These are phyloP conservation scores for Ptychoptera albimana DNA, from an alignment of 2,888 invertebrate species.

Conservation along the genomic window DNA sequence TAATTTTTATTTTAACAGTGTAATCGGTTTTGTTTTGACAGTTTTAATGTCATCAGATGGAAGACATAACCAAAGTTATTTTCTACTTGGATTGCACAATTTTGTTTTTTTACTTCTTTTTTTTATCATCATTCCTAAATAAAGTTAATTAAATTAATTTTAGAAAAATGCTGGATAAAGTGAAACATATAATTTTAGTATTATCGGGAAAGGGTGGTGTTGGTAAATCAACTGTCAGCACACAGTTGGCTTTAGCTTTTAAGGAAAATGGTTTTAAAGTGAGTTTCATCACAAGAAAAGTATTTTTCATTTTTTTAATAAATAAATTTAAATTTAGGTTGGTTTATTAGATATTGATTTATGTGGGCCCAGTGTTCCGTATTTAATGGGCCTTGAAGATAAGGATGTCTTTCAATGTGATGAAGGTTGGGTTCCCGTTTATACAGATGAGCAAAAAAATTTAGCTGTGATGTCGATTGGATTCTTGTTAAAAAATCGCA, in stretches of 20 bases:
- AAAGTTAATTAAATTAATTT: too few relatives aligned
- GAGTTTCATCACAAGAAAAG: constrained; percentile 12
- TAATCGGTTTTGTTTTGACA: too few relatives aligned
- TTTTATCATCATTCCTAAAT: too few relatives aligned
- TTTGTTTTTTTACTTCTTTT: too few relatives aligned
- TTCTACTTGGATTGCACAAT: too few relatives aligned
- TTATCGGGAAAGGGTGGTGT: constrained; percentile 98
- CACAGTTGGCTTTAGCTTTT: constrained; percentile 77
- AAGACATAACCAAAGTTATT: too few relatives aligned
- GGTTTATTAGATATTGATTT: constrained; percentile 86
- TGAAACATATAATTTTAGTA: constrained; percentile 78
- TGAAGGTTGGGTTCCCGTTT: constrained; percentile 91
- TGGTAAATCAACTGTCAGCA: constrained; percentile 94
- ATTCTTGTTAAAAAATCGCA: constrained; percentile 66
- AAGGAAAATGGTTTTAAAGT: constrained; percentile 69
- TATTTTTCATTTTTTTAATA: background rate
- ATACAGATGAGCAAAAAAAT: constrained; percentile 59
- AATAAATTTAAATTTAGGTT: constrained; percentile 45
- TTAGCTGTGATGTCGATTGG: constrained; percentile 93
- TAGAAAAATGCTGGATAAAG: constrained; percentile 50
- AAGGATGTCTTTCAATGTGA: constrained; percentile 76
- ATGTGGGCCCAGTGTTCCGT: constrained; percentile 90
- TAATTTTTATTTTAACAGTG: too few relatives aligned
- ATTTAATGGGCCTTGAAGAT: constrained; percentile 69
- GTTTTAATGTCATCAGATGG: too few relatives aligned